Evolutionary conservation across 2,113 vertebrate species (phyloP), one percentile per base, ranked within the genome.

Genomic region (Accipiter cooperii): DNA sequence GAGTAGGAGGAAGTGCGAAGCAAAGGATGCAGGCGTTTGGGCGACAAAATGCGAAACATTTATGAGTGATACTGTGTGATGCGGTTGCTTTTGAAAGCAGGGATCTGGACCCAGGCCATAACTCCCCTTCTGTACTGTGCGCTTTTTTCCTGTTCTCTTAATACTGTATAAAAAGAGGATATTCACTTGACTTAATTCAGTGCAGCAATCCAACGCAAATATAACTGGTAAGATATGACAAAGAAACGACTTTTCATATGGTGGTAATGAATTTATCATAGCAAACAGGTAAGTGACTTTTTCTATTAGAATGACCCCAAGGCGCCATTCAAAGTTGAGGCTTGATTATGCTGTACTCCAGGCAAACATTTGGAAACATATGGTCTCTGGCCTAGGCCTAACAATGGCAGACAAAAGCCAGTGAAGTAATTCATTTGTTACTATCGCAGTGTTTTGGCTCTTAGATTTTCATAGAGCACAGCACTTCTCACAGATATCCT

Each of bases 21-120:
- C 26, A 3, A 29, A 64, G 28, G 34, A 17, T 22, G 40, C 26
- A 1, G 73, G 58, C 5, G 42, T 34, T 76, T 6, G 19, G 49
- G 42, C 61, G 49, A 10, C 34, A 19, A 13, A 69, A 9, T 1
- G 46, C 4, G 38, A 29, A 28, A 7, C 10, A 0, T 44, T n/a
- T 25, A 0, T 4, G 38, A 47, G 10, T 26, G 77, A 5, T 21
- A 1, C 0, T 2, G 60, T 49, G 74, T 36, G 55, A 42, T 63
- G 89, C 5, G 47, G 47, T 29, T 8, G 26, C 49, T 65, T 46
- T 55, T 47, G 84, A 36, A 55, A 47, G 81, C 17, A 5, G 55
- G 34, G 69, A 5, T 49, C 51, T 71, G 84, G 65, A 18, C 47
- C 17, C 1, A 4, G 26, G 81, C 84, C 33, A 3, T 9, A 29